Evolutionary conservation across 2,888 invertebrate genomes (phyloP).

Genomic region (Hyalella azteca): DNA sequence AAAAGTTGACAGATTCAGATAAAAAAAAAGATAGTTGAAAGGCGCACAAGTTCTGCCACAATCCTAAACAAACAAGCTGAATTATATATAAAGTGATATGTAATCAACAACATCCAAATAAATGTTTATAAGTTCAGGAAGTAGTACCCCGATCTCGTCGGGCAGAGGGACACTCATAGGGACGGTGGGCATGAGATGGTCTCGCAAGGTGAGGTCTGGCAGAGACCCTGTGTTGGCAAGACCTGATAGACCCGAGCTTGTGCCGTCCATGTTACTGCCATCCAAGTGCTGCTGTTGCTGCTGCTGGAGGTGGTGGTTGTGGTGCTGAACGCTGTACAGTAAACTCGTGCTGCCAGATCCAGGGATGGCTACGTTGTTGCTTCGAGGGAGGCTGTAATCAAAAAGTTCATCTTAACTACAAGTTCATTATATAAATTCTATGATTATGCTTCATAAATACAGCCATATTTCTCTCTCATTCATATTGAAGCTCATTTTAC

Average conservation of each 20-base stretch:
- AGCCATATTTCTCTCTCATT: too few species aligned
- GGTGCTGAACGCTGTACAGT: constrained; percentile 14
- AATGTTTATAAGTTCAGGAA: too few species aligned
- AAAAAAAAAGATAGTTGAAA: too few species aligned
- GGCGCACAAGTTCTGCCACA: too few species aligned
- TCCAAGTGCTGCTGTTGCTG: constrained; percentile 7
- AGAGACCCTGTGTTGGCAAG: constrained; percentile 33
- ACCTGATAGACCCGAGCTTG: neutral
- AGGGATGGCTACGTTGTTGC: constrained; percentile 15
- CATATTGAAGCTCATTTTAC: too few species aligned
- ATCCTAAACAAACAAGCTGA: too few species aligned
- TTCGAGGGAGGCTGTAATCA: neutral
- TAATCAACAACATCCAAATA: too few species aligned
- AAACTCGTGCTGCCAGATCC: constrained; percentile 4
- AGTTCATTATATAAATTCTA: too few species aligned
- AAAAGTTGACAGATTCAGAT: too few species aligned
- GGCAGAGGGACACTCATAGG: constrained; percentile 18
- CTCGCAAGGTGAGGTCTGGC: constrained; percentile 22
- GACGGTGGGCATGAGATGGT: neutral
- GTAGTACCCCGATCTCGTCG: constrained; percentile 31
- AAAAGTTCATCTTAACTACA: too few species aligned
- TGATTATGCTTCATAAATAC: too few species aligned
- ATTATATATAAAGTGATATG: too few species aligned
- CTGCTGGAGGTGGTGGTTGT: neutral
- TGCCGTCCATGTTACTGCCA: neutral